These are phyloP conservation scores for Etheostoma spectabile DNA, from an alignment of 2,113 vertebrate genomes.

Conservation along the genomic window DNA sequence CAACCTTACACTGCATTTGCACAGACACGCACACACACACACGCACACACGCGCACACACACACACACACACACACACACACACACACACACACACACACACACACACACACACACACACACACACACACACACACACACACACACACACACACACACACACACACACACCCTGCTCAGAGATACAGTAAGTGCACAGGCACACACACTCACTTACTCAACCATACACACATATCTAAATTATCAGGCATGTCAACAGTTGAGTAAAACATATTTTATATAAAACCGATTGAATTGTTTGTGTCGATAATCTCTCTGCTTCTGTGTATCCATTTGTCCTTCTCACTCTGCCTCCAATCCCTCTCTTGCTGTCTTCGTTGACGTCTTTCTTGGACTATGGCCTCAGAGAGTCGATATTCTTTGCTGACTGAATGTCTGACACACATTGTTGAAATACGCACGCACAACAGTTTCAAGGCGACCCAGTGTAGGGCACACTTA, in stretches of 20 bases:
- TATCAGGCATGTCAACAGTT: not conserved
- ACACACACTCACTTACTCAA: not conserved
- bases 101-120: not conserved
- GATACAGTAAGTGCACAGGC: not conserved
- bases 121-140: not conserved
- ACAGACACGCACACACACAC: not conserved
- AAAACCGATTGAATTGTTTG: not conserved
- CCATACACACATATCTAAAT: not conserved
- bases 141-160: conserved; percentile 1
- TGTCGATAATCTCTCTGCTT: not conserved
- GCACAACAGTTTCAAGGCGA: not conserved
- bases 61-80: conserved; percentile 1
- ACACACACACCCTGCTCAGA: not conserved
- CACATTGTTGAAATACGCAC: conserved; percentile 4
- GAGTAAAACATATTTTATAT: not conserved
- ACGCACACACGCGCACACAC: not conserved
- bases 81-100: not conserved
- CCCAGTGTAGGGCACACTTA: not conserved
- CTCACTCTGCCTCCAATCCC: not conserved
- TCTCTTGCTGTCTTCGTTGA: not conserved
- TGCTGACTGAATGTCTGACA: not conserved
- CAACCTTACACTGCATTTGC: conserved; percentile 29
- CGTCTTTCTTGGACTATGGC: not conserved
- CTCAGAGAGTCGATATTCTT: not conserved
- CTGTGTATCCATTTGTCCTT: not conserved